A percentile compares a stretch with the other conserved stretches of the same genome.
These are phyloP conservation scores for Spialia ferax DNA, from an alignment of 2,888 invertebrate species.

Conservation along the genomic window DNA sequence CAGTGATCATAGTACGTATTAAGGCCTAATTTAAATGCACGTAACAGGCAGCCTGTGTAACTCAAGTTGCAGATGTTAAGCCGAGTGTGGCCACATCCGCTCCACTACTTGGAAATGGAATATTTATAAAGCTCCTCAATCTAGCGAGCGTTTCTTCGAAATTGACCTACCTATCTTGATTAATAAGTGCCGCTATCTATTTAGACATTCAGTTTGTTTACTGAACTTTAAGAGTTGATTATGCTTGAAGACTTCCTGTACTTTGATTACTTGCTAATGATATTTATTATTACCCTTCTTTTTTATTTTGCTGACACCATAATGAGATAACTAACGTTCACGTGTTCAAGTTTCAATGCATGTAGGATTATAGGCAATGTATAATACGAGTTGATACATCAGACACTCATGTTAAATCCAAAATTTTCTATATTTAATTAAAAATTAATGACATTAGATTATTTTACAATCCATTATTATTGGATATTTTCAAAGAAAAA, in stretches of 20 bases:
- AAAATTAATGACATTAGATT: no score
- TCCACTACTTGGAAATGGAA: slow-evolving; percentile 78
- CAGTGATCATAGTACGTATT: slow-evolving; percentile 55
- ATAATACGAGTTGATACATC: no score
- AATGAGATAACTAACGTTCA: background rate
- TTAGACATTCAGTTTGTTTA: slow-evolving; percentile 37
- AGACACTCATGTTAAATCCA: no score
- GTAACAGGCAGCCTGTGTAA: slow-evolving; percentile 80
- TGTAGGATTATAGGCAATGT: no score
- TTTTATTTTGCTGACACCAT: slow-evolving; percentile 1
- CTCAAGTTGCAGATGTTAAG: slow-evolving; percentile 84
- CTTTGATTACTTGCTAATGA: background rate
- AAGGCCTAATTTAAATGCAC: slow-evolving; percentile 75
- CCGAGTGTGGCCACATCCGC: slow-evolving; percentile 81
- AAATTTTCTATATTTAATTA: no score
- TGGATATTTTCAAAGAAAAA: background rate
- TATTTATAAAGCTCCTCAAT: slow-evolving; percentile 80
- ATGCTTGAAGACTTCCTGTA: background rate
- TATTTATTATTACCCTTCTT: background rate
- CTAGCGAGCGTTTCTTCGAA: slow-evolving; percentile 69
- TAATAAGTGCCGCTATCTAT: slow-evolving; percentile 47
- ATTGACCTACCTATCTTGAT: slow-evolving; percentile 68
- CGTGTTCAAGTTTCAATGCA: background rate
- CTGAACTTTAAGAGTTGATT: slow-evolving; percentile 12
- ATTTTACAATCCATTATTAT: background rate